Conservation (phyloP, 1,140 invertebrate species). For the Trichonephila clavata region DNA sequence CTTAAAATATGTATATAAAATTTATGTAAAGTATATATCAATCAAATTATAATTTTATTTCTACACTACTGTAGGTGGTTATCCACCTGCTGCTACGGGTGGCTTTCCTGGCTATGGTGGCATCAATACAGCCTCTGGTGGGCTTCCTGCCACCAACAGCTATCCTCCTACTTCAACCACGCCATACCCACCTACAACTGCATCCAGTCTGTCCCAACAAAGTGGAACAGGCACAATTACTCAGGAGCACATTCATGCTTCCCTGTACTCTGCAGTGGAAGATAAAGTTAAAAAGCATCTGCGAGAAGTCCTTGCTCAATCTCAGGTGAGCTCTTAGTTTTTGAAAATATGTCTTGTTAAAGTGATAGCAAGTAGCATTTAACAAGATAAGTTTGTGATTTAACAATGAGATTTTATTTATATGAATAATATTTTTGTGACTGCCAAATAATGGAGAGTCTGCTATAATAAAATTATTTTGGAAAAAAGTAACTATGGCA, state of each 20-base stretch:
- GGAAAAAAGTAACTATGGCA: no score
- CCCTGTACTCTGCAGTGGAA: constrained; percentile 95
- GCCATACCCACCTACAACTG: constrained; percentile 63
- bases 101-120: constrained; percentile 47
- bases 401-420: no score
- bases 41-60: no score
- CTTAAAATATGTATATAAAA: no score
- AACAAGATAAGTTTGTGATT: no score
- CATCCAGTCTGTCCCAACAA: constrained; percentile 39
- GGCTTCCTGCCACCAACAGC: constrained; percentile 66
- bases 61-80: constrained; percentile 19
- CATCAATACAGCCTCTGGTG: constrained; percentile 57
- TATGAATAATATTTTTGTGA: no score
- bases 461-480: no score
- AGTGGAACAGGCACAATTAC: constrained; percentile 88
- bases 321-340: constrained; percentile 80
- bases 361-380: no score
- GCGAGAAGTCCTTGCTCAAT: constrained; percentile 93
- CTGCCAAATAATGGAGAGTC: no score
- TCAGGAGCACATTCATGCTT: constrained; percentile 96
- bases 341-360: not conserved
- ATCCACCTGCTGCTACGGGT: constrained; percentile 63
- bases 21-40: no score
- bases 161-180: constrained; percentile 77
- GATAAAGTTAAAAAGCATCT: constrained; percentile 94